Evolutionary conservation across 2,888 invertebrate species (phyloP), one percentile per base, ranked within the genome.

Genomic region (Autographa gamma): DNA sequence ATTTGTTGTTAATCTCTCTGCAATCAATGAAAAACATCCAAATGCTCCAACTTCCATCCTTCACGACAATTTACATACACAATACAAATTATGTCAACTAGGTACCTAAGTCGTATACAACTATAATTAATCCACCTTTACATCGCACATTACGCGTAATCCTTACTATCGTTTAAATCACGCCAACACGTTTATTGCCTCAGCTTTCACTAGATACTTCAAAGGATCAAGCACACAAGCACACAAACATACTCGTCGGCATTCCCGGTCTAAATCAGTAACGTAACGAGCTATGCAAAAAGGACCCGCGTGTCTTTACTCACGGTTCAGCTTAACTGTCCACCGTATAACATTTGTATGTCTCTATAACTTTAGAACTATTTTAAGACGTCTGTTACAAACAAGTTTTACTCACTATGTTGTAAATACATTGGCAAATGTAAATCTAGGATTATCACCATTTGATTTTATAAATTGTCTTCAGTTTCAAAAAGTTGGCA

Each of bases 241-340:
- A 66, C 67, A 31, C 63, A 32, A 38, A 60, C 69, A 60, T 5
- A 54, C 52, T 69, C 67, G 60, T 68, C 61, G 59, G 74, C 78
- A 86, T 84, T 80, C 83, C 79, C 70, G 72, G 75, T 84, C 86
- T 88, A 88, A 85, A 86, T 85, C 82, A 80, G 85, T 76, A 73
- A 71, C 71, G 76, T 71, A 79, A 69, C 76, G 62, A 66, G 76
- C 81, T 74, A 83, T 84, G 88, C 85, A 85, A 88, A 85, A 85
- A 82, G 83, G 79, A 77, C 71, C 75, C 62, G 54, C 68, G 79
- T 77, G 66, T 79, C 80, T 77, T 59, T 64, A 62, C 74, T 77
- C 69, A 61, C 56, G 48, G 60, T 48, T 58, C 62, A 74, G 58
- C 43, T 25, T 56, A 60, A 25, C 54, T 64, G 48, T 56, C 19